Percentiles rank a stretch among this genome's conserved stretches.
phyloP scores from a whole-genome alignment of 2,113 vertebrate genomes.

The Laticauda laticaudata region DNA sequence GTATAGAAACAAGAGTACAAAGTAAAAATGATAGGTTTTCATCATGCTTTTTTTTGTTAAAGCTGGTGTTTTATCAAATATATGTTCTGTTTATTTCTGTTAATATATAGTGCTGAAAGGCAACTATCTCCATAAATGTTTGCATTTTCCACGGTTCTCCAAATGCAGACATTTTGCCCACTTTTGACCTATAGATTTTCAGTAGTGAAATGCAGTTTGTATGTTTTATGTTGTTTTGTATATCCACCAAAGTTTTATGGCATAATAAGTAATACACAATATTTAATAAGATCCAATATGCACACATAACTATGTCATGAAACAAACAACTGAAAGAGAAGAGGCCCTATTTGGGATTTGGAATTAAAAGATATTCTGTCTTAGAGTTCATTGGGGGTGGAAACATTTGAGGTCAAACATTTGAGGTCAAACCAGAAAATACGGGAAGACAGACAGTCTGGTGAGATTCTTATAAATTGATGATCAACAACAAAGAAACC shows the following conservation, averaged over 20 bases:
- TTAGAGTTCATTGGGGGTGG: neutral
- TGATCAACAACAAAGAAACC: neutral
- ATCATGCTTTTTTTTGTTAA: neutral
- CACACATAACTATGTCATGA: neutral
- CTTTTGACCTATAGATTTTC: neutral
- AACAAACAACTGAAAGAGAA: neutral
- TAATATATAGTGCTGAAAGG: neutral
- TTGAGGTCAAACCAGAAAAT: neutral
- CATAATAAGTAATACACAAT: neutral
- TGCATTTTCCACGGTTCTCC: neutral
- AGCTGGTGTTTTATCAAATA: neutral
- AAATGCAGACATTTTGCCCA: neutral
- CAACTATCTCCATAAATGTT: neutral
- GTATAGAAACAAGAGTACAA: neutral
- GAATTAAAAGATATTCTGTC: neutral
- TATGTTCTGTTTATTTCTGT: neutral
- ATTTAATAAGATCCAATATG: accelerated
- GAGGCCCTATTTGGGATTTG: neutral
- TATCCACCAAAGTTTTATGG: neutral
- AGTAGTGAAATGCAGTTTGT: neutral
- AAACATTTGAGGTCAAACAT: neutral
- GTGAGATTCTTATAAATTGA: neutral
- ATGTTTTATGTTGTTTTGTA: neutral
- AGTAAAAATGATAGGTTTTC: neutral
- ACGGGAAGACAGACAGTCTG: neutral